phyloP scores from a whole-genome alignment of 2,888 invertebrate genomes.

The Leptinotarsa peninsularis region DNA sequence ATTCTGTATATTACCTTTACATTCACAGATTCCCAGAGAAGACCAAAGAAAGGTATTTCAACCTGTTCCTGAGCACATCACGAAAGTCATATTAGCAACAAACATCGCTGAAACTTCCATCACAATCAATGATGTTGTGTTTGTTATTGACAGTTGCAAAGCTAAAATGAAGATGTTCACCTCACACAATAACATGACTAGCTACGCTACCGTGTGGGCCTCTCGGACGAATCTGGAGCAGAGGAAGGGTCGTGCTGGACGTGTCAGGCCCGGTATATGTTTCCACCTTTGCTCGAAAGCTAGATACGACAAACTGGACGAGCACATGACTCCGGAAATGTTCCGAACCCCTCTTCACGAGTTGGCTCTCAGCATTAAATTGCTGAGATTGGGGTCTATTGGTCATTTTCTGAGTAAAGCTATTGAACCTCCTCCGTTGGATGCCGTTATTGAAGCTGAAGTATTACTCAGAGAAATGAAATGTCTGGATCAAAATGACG shows the following conservation, averaged over 20 bases:
- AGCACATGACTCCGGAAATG: conserved; percentile 97
- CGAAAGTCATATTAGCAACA: conserved; percentile 94
- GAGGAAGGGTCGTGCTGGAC: conserved; percentile 87
- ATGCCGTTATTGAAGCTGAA: conserved; percentile 98
- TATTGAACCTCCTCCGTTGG: conserved; percentile 95
- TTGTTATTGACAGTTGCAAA: conserved; percentile 97
- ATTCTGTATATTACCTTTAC: conserved; percentile 91
- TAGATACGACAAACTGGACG: conserved; percentile 76
- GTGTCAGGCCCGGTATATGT: conserved; percentile 93
- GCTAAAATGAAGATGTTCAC: conserved; percentile 98
- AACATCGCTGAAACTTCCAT: conserved; percentile 99
- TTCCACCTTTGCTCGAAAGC: conserved; percentile 91
- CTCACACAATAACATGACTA: conserved; percentile 98
- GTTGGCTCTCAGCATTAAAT: conserved; percentile 89
- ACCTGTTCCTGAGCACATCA: conserved; percentile 83
- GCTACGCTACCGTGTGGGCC: conserved; percentile 97
- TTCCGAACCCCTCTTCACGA: conserved; percentile 97
- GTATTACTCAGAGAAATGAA: conserved; percentile 81
- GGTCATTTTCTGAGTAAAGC: conserved; percentile 95
- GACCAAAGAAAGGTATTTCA: conserved; percentile 95
- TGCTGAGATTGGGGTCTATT: conserved; percentile 90
- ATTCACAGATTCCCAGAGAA: conserved; percentile 95
- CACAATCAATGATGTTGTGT: conserved; percentile 98
- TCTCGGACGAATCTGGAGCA: conserved; percentile 95
- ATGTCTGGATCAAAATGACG: conserved; percentile 88